Conservation (phyloP, 2,888 invertebrate genomes). For the Mythimna lalbum region DNA sequence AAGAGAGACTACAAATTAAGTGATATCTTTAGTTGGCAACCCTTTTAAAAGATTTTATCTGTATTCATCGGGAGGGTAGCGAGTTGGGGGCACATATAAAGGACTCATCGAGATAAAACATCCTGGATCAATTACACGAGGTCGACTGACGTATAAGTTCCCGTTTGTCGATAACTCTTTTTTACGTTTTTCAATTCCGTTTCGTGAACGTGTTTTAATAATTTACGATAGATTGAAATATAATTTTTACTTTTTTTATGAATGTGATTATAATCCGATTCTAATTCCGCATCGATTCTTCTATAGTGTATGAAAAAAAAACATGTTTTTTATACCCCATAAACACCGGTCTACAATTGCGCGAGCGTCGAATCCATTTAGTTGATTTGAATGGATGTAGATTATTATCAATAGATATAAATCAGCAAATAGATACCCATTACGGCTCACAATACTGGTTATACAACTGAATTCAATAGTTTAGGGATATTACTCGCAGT, state of each 20-base stretch:
- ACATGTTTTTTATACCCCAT: constrained; percentile 68
- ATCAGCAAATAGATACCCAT: constrained; percentile 83
- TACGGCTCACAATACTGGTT: constrained; percentile 76
- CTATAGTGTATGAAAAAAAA: constrained; percentile 65
- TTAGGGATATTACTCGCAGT: constrained; percentile 59
- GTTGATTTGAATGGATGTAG: constrained; percentile 79
- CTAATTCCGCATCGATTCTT: constrained; percentile 71
- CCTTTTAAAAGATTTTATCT: constrained; percentile 90
- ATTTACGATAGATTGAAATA: constrained; percentile 55
- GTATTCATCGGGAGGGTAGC: constrained; percentile 86
- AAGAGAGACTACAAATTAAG: constrained; percentile 90
- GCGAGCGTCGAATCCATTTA: constrained; percentile 78
- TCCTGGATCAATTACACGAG: constrained; percentile 89
- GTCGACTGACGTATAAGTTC: constrained; percentile 85
- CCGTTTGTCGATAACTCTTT: constrained; percentile 80
- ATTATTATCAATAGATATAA: constrained; percentile 82
- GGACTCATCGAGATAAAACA: constrained; percentile 89
- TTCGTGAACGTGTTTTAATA: constrained; percentile 68
- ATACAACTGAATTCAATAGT: constrained; percentile 74
- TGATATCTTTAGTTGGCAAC: constrained; percentile 90
- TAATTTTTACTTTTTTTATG: constrained; percentile 52
- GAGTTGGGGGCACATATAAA: constrained; percentile 87
- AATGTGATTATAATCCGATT: constrained; percentile 72
- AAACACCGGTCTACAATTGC: constrained; percentile 76
- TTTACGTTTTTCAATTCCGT: constrained; percentile 75